Base-by-base conservation (phyloP, 2,797 vertebrate species). In the Oreochromis mossambicus region DNA sequence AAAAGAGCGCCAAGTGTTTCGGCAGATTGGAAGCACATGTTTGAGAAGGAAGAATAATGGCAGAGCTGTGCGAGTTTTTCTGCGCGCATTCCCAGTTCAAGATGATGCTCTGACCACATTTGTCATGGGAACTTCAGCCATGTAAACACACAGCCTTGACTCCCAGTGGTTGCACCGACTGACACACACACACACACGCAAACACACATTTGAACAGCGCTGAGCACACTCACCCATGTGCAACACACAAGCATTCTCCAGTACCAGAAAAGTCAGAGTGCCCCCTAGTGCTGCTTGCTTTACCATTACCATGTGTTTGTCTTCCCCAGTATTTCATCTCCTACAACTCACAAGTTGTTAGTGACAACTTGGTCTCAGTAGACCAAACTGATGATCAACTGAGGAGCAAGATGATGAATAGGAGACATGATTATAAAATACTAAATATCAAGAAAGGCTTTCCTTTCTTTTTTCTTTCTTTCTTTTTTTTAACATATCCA, bases 11-110 rank as follows among this genome's bases (percentile, higher is more conserved):
- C 92, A 89, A 96, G 96, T 96, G 94, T 97, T 96, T 95, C 86
- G 84, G 95, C 61, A 96, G 97, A 98, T 97, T 98, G 96, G 94
- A 98, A 98, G 97, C 97, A 98, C 96, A 98, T 98, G 97, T 92
- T 87, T 52, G 77, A 1, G 58, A 86, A 87, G 95, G 92, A 93
- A 96, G 96, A 96, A 96, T 94, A 97, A 97, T 93, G 92, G 92
- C 85, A 3, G 83, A 90, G 87, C 86, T 89, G 80, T 88, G 87
- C 87, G 70, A 93, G 93, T 87, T 89, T 87, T 90, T 89, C 85
- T 85, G 83, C 77, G 17, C 87, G 89, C 95, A 91, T 95, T 96
- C 96, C 95, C 90, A 93, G 96, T 95, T 96, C 93, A 93, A 96
- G 96, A 96, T 92, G 95, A 96, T 96, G 95, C 96, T 96, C 96